Base-by-base conservation (phyloP, 2,888 invertebrate species). In the Graphium colonna region DNA sequence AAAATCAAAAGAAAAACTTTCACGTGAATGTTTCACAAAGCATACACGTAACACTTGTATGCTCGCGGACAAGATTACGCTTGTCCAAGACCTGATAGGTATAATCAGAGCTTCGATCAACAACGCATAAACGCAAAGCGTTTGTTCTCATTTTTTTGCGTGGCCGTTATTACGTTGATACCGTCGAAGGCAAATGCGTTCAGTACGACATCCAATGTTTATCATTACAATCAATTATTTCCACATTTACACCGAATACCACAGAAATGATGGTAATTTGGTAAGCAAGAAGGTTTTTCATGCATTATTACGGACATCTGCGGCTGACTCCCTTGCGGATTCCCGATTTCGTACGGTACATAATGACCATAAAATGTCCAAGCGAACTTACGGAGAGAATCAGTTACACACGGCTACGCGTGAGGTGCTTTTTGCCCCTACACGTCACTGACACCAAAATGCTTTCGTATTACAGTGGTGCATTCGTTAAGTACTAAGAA, bases 181-280 rank as follows among this genome's bases (percentile, higher is more conserved):
- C 31, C 73, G 71, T 71, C 66, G 71, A 71, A 65, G 69, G 71
- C 70, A 70, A 70, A 69, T 69, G 67, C 71, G 69, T 59, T 53
- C 40, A 45, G 58, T 77, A 80, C 74, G 75, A 77, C 76, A 73
- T 73, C 70, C 71, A 64, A 69, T 58, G 67, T 71, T 77, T 69
- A 73, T 79, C 79, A 79, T 79, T 79, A 77, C 73, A 79, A 82
- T 77, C 82, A 82, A 83, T 83, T 83, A 83, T 75, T 73, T 73
- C 60, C 63, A 66, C 68, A 73, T 73, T 72, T 72, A 69, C 67
- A 61, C 61, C 61, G 68, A 63, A 64, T 71, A 62, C 64, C 59
- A 71, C 68, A 60, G 68, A 67, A 12, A 69, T 72, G 73, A 68
- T 67, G 66, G 73, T 68, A 68, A 78, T 79, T 77, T 77, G 67